Evolutionary conservation across 2,797 vertebrate species (phyloP).

Genomic region (Picus viridis): DNA sequence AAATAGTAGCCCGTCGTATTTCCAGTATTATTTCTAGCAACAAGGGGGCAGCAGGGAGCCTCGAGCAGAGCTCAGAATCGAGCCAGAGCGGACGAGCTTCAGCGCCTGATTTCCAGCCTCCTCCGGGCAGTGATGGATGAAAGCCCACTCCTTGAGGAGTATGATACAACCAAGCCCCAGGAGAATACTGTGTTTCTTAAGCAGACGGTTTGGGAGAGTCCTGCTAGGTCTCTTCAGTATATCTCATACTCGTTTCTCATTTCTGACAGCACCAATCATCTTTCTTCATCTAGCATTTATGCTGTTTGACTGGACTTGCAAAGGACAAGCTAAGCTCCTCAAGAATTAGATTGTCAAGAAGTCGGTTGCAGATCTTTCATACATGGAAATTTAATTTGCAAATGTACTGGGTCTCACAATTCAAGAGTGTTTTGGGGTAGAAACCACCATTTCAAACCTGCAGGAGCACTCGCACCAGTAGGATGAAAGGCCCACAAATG

Average conservation of each 20-base stretch:
- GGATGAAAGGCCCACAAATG: background rate
- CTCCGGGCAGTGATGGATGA: background rate
- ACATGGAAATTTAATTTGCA: background rate
- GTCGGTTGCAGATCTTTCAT: background rate
- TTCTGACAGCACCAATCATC: background rate
- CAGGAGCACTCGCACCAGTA: background rate
- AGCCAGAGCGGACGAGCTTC: background rate
- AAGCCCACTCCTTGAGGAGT: background rate
- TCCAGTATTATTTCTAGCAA: slow-evolving; percentile 38
- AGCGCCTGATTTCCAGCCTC: background rate
- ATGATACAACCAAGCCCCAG: background rate
- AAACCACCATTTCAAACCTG: background rate
- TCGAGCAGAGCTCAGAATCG: background rate
- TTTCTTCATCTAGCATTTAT: background rate
- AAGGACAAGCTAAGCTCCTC: background rate
- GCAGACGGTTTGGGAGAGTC: background rate
- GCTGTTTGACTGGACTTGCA: background rate
- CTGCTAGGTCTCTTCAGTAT: background rate
- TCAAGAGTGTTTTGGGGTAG: background rate
- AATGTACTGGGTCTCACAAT: background rate
- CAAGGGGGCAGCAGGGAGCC: slow-evolving; percentile 73
- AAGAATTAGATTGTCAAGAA: background rate
- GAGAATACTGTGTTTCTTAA: background rate
- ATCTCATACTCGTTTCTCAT: background rate
- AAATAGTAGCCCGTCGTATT: background rate